Conservation (phyloP, 2,888 invertebrate species). For the Ctenicera cuprea region DNA sequence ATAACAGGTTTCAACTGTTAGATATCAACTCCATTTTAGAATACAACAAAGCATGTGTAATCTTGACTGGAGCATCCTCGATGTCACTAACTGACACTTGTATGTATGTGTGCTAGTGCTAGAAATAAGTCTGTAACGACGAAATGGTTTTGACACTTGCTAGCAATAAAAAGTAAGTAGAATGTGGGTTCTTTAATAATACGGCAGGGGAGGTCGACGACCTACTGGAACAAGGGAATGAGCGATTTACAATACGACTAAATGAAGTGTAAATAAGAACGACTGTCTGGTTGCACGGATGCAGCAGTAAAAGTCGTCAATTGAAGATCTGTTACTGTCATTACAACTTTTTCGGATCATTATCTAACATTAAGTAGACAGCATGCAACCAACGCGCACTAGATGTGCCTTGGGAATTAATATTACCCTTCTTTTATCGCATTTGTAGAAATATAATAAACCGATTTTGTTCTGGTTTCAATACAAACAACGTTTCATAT, state of each 20-base stretch:
- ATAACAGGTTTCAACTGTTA: no score
- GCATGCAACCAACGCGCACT: background rate
- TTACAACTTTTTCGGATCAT: slow-evolving; percentile 31
- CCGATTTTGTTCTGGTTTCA: background rate
- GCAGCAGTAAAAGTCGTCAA: slow-evolving; percentile 29
- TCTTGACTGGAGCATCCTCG: background rate
- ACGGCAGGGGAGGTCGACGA: slow-evolving; percentile 10
- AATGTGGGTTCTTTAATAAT: slow-evolving; percentile 29
- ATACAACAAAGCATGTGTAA: background rate
- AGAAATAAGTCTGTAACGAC: background rate
- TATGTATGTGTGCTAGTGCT: background rate
- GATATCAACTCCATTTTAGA: background rate
- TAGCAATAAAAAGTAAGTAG: slow-evolving; percentile 7
- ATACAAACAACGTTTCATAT: background rate
- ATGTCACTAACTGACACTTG: background rate
- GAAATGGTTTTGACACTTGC: slow-evolving; percentile 16
- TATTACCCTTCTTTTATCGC: background rate
- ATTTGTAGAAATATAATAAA: background rate
- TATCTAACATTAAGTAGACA: slow-evolving; percentile 29
- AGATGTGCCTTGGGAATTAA: background rate
- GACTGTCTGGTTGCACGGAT: slow-evolving; percentile 34
- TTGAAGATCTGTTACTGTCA: slow-evolving; percentile 31
- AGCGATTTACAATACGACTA: slow-evolving; percentile 29
- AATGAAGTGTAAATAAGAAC: slow-evolving; percentile 40
- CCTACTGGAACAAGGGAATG: slow-evolving; percentile 20